Evolutionary conservation across 1,140 invertebrate species (phyloP), one percentile per base, ranked within the genome.

Genomic region (Tribolium castaneum): DNA sequence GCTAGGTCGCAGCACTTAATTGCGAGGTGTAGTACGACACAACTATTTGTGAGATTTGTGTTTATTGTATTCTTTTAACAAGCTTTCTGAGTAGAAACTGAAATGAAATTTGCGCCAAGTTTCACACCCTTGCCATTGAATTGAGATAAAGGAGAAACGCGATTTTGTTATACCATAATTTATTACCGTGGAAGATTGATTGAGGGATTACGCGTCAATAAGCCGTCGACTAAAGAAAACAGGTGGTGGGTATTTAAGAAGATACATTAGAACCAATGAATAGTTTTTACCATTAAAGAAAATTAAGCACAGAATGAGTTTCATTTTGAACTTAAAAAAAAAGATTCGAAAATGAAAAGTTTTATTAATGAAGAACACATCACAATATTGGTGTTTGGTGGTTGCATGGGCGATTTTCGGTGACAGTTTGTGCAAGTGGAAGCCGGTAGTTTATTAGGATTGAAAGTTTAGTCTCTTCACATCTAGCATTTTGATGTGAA

Each of bases 101-200:
- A 6, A 9, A 35, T 62, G 16, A n/a, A 62, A 34, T 16, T 62
- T 19, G 16, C 16, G 1, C 2, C 16, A 19, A 19, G 16, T 19
- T 19, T 19, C 16, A 19, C 16, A 19, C 16, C 16, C 16, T 19
- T 19, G 16, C 16, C 45, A 66, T 66, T 66, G 25, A 39, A 30
- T 35, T 59, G 22, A 35, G 35, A 13, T 66, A 66, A 25, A 30
- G 12, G 30, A 12, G n/a, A 66, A 66, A 45, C 5, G 7, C 30
- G 59, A 12, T 59, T 59, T 34, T 35, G 39, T 45, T 45, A 45
- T 34, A 3, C 4, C 59, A 14, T 66, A 66, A 66, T 66, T 34
- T 35, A 66, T 66, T 66, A 13, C 59, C 7, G 9, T 25, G 34
- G 30, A 66, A 66, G 59, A 66, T 66, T 66, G 59, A 66, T 66